Percentiles rank a stretch among this genome's conserved stretches.
phyloP scores from a whole-genome alignment of 2,113 vertebrate species.

The Rhabdomys dilectus region DNA sequence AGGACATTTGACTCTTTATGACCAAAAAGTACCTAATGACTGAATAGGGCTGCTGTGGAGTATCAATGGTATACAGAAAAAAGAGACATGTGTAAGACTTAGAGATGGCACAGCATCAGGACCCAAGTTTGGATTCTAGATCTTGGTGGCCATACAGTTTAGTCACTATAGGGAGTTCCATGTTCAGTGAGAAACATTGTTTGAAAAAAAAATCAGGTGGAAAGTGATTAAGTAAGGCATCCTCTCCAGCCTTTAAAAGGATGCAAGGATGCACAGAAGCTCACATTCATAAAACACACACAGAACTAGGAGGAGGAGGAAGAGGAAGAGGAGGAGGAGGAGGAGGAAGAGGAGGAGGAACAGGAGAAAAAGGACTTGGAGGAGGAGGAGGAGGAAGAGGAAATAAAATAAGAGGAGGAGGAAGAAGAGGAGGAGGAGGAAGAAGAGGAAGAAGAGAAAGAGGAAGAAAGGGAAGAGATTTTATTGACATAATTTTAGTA shows the following conservation, averaged over 20 bases:
- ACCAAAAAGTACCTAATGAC: background rate
- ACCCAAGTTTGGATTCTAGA: background rate
- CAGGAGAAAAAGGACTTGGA: too few species aligned
- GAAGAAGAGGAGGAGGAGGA: too few species aligned
- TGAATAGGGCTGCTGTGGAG: background rate
- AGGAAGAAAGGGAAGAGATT: background rate
- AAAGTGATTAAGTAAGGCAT: background rate
- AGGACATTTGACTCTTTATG: background rate
- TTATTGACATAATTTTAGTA: constrained; percentile 10
- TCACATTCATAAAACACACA: background rate
- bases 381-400: too few species aligned
- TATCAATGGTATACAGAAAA: constrained; percentile 3
- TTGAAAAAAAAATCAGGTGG: background rate
- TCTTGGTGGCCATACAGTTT: too few species aligned
- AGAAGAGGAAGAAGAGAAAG: too few species aligned
- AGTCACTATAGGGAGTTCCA: background rate
- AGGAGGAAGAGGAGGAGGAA: too few species aligned
- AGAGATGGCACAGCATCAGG: background rate
- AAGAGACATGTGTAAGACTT: background rate
- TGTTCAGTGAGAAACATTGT: background rate
- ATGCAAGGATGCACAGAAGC: background rate
- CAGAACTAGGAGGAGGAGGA: background rate
- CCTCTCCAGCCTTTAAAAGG: background rate
- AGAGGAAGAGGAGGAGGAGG: too few species aligned
- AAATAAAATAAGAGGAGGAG: too few species aligned